phyloP scores from a whole-genome alignment of 2,888 invertebrate genomes.

The Seladonia tumulorum region DNA sequence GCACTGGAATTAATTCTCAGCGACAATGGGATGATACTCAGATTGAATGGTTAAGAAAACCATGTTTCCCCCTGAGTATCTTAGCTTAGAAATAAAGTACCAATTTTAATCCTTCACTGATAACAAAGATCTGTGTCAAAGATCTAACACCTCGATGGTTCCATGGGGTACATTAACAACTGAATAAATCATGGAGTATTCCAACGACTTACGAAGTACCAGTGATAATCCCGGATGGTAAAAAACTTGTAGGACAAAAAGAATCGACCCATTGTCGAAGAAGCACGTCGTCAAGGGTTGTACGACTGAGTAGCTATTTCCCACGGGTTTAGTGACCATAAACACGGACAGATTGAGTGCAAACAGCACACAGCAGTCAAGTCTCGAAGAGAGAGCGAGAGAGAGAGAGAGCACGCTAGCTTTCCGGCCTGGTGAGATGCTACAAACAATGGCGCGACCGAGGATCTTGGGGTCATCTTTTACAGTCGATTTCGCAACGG shows the following conservation, averaged over 20 bases:
- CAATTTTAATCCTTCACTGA: no score
- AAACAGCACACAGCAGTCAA: not conserved
- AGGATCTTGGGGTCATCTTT: not conserved
- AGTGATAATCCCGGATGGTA: not conserved
- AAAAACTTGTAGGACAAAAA: not conserved
- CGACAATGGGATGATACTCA: no score
- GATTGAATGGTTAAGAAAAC: no score
- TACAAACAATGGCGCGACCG: not conserved
- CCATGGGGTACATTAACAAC: not conserved
- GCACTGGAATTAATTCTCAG: no score
- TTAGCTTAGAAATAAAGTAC: no score
- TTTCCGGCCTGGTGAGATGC: not conserved
- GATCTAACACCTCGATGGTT: not conserved
- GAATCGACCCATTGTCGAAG: not conserved
- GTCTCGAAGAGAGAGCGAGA: not conserved
- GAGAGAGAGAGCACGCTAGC: not conserved
- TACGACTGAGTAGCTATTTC: not conserved
- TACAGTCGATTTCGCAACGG: not conserved
- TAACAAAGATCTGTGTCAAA: not conserved
- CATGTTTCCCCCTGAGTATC: no score
- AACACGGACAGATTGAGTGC: not conserved
- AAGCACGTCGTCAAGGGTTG: not conserved
- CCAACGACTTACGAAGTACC: not conserved
- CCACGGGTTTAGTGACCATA: constrained; percentile 1
- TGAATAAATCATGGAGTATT: not conserved